Conservation (phyloP, 2,888 invertebrate species). For the Scrobipalpa atriplicella region DNA sequence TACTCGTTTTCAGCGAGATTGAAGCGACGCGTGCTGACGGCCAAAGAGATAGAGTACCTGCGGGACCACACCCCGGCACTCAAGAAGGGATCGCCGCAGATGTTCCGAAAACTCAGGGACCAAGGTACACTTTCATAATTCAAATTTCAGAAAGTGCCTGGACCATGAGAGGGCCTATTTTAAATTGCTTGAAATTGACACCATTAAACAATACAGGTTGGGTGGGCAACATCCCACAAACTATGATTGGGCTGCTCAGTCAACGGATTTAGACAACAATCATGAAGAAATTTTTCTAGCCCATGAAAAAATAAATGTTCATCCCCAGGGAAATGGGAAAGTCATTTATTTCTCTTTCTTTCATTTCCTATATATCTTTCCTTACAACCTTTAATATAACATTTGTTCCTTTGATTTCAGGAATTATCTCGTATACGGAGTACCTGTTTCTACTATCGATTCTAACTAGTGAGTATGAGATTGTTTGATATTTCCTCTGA, state of each 20-base stretch:
- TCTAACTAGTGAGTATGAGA: conserved; percentile 94
- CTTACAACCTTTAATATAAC: no score
- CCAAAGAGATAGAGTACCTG: conserved; percentile 90
- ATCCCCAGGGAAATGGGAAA: no score
- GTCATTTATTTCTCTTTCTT: background rate
- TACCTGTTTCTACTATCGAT: conserved; percentile 98
- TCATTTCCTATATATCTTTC: background rate
- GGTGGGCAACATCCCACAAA: no score
- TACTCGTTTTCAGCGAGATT: conserved; percentile 86
- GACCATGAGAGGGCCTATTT: background rate
- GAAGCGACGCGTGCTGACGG: conserved; percentile 87
- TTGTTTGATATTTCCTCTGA: conserved; percentile 6
- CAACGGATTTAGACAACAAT: no score
- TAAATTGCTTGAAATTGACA: background rate
- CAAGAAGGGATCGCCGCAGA: conserved; percentile 89
- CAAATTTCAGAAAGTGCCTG: background rate
- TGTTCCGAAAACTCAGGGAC: conserved; percentile 95
- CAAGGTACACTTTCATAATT: conserved; percentile 84
- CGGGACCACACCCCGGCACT: conserved; percentile 90
- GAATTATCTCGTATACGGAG: conserved; percentile 98
- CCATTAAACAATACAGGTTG: no score
- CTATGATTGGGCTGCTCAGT: no score
- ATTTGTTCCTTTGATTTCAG: conserved; percentile 80
- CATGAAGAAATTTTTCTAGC: no score
- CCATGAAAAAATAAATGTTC: no score